Base-by-base conservation (phyloP, 2,113 vertebrate genomes). In the Calonectris borealis region DNA sequence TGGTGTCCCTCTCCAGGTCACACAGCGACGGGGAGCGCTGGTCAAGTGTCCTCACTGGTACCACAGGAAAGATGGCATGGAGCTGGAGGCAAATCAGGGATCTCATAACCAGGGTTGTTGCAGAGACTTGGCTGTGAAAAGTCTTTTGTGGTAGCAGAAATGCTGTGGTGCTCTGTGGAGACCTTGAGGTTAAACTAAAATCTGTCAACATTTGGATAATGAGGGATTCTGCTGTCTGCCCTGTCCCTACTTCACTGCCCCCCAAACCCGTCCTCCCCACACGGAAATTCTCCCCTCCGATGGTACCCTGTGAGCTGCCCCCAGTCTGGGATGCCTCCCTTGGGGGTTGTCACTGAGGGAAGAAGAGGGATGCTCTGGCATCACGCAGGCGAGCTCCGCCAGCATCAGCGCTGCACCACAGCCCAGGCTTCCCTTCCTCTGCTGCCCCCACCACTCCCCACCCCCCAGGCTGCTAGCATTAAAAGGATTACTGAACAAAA, bases 401-500 rank as follows among this genome's bases (percentile, higher is more conserved):
- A 79, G 36, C 11, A 7, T 57, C 86, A 83, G 51, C 54, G 72
- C 46, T 0, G 0, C 31, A 24, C 40, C 64, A 68, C 38, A 83
- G 31, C 44, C 54, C 55, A 14, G 26, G 42, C 19, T 46, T 84
- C 70, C 81, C 40, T 32, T n/a, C 62, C 70, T 57, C 71, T 13
- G 2, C 79, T 49, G 46, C 48, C 58, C 69, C 40, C 19, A 13
- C 64, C 72, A 16, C 64, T 80, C 76, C 66, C 52, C 38, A 16
- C 40, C 52, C 68, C 64, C 44, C 27, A 86, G 24, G 54, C 16
- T 71, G 32, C 83, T 83, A 84, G 85, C 72, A 91, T 94, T 97
- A 95, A 97, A 96, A 93, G 80, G 97, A 98, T 97, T 97, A 97
- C 10, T 44, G 86, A 94, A 85, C 96, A 96, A 97, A 98, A 96